Percentiles rank a stretch among this genome's conserved stretches.
These are phyloP conservation scores for Plecotus auritus DNA, from an alignment of 2,113 vertebrate genomes.

Conservation along the genomic window DNA sequence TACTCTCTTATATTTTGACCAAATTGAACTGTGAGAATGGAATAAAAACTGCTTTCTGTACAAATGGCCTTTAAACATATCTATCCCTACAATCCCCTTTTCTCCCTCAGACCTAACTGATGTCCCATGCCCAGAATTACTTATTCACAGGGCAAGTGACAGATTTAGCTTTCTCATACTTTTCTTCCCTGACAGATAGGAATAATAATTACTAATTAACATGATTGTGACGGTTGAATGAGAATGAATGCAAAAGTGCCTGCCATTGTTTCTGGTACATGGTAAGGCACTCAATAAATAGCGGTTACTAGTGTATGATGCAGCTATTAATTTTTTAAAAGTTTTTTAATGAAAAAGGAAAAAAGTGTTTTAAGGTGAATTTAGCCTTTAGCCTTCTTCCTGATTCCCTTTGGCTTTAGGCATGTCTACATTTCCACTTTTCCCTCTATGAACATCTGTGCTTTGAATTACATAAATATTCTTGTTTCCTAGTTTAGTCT, in stretches of 20 bases:
- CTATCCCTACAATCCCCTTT: neutral
- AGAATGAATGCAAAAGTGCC: neutral
- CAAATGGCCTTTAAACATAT: neutral
- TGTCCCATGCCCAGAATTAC: neutral
- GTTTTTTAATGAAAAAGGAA: constrained; percentile 12
- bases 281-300: neutral
- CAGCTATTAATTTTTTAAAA: neutral
- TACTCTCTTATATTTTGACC: neutral
- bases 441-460: constrained; percentile 17
- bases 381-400: constrained; percentile 23
- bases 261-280: neutral
- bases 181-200: neutral
- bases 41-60: neutral
- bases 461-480: constrained; percentile 60
- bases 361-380: constrained; percentile 10
- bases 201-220: neutral
- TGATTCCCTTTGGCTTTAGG: constrained; percentile 24
- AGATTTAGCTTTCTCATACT: constrained; percentile 20
- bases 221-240: neutral
- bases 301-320: neutral
- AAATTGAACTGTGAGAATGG: neutral
- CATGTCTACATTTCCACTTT: neutral
- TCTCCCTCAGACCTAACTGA: neutral
- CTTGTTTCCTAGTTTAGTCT: constrained; percentile 65
- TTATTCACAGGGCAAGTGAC: neutral